Evolutionary conservation across 1,140 invertebrate genomes (phyloP).

Genomic region (Monomorium pharaonis): DNA sequence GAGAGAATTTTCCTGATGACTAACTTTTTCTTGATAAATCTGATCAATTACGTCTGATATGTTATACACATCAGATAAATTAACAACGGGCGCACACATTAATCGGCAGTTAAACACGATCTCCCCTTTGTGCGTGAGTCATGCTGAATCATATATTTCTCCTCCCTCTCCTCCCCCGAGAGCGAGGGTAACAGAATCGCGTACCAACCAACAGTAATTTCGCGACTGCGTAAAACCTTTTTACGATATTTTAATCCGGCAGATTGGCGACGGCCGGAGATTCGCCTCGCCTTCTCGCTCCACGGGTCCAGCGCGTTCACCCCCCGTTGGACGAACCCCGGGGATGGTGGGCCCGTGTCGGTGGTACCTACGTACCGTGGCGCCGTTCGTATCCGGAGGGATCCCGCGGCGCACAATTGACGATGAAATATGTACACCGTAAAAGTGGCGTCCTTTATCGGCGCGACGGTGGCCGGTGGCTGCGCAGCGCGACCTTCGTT

Average conservation of each 20-base stretch:
- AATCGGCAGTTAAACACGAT: background rate
- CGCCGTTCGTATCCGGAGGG: conserved; percentile 11
- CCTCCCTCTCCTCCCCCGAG: background rate
- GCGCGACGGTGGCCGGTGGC: background rate
- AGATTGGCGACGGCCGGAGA: conserved; percentile 42
- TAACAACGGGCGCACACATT: background rate
- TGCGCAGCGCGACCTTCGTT: background rate
- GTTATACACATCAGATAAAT: conserved; percentile 2
- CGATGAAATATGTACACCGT: conserved; percentile 71
- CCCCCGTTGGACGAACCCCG: background rate
- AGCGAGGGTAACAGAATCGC: background rate
- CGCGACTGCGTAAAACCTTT: conserved; percentile 64
- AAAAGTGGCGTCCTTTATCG: conserved; percentile 64
- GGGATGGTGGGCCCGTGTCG: background rate
- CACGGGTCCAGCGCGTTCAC: background rate
- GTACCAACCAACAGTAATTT: conserved; percentile 62
- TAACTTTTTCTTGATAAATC: background rate
- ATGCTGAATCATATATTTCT: background rate
- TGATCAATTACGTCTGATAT: background rate
- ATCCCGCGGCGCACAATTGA: conserved; percentile 64
- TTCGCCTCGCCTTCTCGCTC: background rate
- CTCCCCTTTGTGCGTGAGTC: background rate
- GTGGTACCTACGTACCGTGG: background rate
- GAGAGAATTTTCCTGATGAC: background rate
- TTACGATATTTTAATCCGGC: conserved; percentile 77